Evolutionary conservation across 2,888 invertebrate genomes (phyloP).

Genomic region (Euzophera pinguis): DNA sequence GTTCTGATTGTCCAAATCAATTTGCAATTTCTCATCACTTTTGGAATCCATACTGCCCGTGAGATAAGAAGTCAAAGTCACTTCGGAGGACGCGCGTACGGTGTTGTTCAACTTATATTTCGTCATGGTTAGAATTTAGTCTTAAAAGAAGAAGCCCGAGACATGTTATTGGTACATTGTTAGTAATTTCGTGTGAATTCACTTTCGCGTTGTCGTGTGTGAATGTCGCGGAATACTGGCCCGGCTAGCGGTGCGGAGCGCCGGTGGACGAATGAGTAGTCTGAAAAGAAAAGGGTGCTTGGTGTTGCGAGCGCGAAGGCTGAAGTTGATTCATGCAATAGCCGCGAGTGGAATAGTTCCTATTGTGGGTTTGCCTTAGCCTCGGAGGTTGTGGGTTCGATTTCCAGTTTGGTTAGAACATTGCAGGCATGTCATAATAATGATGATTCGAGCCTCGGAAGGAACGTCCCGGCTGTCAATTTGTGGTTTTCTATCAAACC

Average conservation of each 20-base stretch:
- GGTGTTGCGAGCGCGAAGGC: neutral
- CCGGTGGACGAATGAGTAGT: neutral
- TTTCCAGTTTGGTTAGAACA: too few relatives aligned
- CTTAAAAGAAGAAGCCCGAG: conserved; percentile 58
- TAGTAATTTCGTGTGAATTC: neutral
- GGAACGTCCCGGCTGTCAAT: too few relatives aligned
- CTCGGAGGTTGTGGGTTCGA: too few relatives aligned
- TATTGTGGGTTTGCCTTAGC: too few relatives aligned
- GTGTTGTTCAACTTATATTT: conserved; percentile 78
- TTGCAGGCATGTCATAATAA: too few relatives aligned
- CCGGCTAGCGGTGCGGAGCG: neutral
- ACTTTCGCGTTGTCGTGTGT: neutral
- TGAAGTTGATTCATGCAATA: too few relatives aligned
- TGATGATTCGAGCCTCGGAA: too few relatives aligned
- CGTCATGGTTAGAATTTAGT: conserved; percentile 71
- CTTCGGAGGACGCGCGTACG: conserved; percentile 56
- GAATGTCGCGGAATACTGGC: neutral
- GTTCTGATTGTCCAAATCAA: conserved; percentile 53
- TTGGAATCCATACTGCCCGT: conserved; percentile 49
- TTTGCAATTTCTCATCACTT: conserved; percentile 40
- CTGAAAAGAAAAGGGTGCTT: conserved; percentile 3
- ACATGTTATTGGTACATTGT: conserved; percentile 36
- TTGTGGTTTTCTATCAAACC: too few relatives aligned
- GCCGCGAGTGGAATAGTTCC: too few relatives aligned
- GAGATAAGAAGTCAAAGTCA: conserved; percentile 71